Evolutionary conservation across 2,113 vertebrate genomes (phyloP), one percentile per base, ranked within the genome.

Genomic region (Bambusicola thoracicus): DNA sequence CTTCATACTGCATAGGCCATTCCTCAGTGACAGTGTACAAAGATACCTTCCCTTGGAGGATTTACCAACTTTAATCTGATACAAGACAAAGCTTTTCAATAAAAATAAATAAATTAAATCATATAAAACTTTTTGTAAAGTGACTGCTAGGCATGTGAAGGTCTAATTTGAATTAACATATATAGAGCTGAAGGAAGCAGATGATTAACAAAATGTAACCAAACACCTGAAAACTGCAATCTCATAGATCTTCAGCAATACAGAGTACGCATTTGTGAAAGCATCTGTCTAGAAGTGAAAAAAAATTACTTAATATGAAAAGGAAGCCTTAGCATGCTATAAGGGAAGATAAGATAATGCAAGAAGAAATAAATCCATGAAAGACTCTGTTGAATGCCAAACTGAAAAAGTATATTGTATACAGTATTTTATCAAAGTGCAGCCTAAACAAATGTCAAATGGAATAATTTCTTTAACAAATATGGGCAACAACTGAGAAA

Each of bases 391-490:
- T 97, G 96, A 97, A 97, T 94, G 96, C 97, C 94, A 98, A 97
- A 95, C 81, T 96, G 80, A 93, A 97, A 95, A 93, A 96, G 94
- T 94, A 81, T 95, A 88, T 83, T 87, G 96, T 76, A 94, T 96
- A 97, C 94, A 96, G 97, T 97, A 97, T 97, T 98, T 98, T 98
- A 98, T 98, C 97, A 98, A 97, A 93, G 82, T 87, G 69, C 96
- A 97, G 97, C 96, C 98, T 98, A 98, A 98, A 98, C 96, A 98
- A 96, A 98, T 72, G 97, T 97, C 98, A 98, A 97, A 95, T 80
- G 93, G 96, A 97, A 97, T 98, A 95, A 97, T 96, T 97, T 97
- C 94, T 96, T 96, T 96, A 97, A 97, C 98, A 97, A 98, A 98
- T 98, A 98, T 95, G 97, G 98, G 95, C 96, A 98, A 97, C 96